A percentile compares a stretch with the other conserved stretches of the same genome.
Conservation (phyloP, 2,797 vertebrate species). For the Amniataba percoides region DNA sequence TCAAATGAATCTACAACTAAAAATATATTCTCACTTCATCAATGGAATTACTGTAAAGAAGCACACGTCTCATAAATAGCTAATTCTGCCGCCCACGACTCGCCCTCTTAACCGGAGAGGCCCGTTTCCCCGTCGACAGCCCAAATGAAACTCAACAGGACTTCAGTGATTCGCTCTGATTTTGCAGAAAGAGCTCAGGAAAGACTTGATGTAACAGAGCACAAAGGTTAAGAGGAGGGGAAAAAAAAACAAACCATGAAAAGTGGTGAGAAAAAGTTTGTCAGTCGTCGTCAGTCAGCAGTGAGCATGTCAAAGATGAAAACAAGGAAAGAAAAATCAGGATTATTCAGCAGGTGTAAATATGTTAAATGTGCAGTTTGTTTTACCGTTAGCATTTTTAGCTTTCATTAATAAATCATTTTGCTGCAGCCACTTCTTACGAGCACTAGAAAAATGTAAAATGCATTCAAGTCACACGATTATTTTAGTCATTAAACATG, state of each 20-base stretch:
- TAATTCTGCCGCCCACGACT: slow-evolving; percentile 26
- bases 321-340: no score
- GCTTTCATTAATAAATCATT: background rate
- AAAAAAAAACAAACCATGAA: background rate
- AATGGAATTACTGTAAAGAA: slow-evolving; percentile 65
- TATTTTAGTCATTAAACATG: background rate
- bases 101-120: slow-evolving; percentile 12
- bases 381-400: background rate
- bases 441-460: background rate
- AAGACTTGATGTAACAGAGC: background rate
- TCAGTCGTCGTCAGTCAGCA: slow-evolving; percentile 2
- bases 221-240: background rate
- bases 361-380: background rate
- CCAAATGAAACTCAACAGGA: background rate
- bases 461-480: background rate
- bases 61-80: slow-evolving; percentile 65
- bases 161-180: background rate
- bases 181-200: background rate
- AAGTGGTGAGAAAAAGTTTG: background rate
- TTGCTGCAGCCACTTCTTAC: background rate
- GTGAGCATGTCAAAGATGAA: background rate
- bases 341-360: background rate
- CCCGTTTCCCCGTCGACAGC: slow-evolving; percentile 2
- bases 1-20: slow-evolving; percentile 74
- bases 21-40: slow-evolving; percentile 71